These are phyloP conservation scores for Lithophane ornitopus DNA, from an alignment of 2,888 invertebrate species.

Conservation along the genomic window DNA sequence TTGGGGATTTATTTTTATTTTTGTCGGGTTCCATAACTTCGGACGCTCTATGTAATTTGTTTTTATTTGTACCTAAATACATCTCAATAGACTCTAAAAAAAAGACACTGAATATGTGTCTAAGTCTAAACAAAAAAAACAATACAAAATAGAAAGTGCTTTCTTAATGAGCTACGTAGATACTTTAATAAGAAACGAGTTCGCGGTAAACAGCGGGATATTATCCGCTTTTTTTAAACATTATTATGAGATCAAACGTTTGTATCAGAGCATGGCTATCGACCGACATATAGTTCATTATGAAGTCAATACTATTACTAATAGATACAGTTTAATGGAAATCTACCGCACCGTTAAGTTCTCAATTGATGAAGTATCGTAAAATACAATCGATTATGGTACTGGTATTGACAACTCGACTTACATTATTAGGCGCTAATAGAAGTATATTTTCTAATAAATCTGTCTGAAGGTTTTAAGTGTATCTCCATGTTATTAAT, in stretches of 20 bases:
- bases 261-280: conserved; percentile 68
- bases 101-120: conserved; percentile 14
- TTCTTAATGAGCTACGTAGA: conserved; percentile 39
- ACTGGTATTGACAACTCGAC: conserved; percentile 8
- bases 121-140: background rate
- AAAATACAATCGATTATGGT: conserved; percentile 42
- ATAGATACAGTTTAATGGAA: conserved; percentile 46
- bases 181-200: conserved; percentile 32
- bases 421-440: conserved; percentile 1
- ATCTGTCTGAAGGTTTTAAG: background rate
- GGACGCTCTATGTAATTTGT: background rate
- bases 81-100: conserved; percentile 24
- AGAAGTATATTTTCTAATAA: conserved; percentile 3
- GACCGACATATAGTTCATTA: conserved; percentile 67
- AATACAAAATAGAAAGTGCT: conserved; percentile 38
- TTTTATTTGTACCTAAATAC: background rate
- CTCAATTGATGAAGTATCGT: conserved; percentile 29
- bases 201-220: conserved; percentile 34
- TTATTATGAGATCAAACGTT: conserved; percentile 58
- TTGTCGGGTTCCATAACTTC: conserved; percentile 5
- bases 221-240: conserved; percentile 40
- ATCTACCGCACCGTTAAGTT: conserved; percentile 44
- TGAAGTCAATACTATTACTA: conserved; percentile 63
- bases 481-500: conserved; percentile 40
- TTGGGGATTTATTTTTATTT: conserved; percentile 44